Percentiles rank a stretch among this genome's conserved stretches.
These are phyloP conservation scores for Disparrhopalites patrizii DNA, from an alignment of 2,888 invertebrate species.

Conservation along the genomic window DNA sequence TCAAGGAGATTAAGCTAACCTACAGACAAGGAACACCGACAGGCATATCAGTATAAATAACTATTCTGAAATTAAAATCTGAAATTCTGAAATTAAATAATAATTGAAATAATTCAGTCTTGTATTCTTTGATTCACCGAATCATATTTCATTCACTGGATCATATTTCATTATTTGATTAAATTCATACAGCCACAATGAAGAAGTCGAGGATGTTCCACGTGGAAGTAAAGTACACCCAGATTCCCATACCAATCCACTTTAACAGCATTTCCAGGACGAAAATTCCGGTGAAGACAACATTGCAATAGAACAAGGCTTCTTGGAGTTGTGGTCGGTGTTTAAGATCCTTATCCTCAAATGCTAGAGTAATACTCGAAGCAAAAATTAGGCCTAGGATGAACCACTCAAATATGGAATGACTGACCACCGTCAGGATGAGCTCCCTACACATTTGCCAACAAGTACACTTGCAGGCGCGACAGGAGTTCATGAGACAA, in stretches of 20 bases:
- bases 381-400: slow-evolving; percentile 87
- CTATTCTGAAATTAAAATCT: too few species aligned
- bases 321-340: slow-evolving; percentile 69
- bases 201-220: slow-evolving; percentile 95
- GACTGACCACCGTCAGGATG: slow-evolving; percentile 61
- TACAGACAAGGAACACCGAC: too few species aligned
- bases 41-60: too few species aligned
- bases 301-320: slow-evolving; percentile 82
- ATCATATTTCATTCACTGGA: too few species aligned
- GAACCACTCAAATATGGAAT: slow-evolving; percentile 51
- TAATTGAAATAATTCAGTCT: too few species aligned
- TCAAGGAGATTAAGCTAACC: not conserved
- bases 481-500: not conserved
- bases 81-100: too few species aligned
- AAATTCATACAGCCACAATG: slow-evolving; percentile 75
- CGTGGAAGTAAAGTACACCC: slow-evolving; percentile 90
- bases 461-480: not conserved
- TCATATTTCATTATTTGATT: not conserved
- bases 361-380: slow-evolving; percentile 89
- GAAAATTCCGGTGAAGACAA: slow-evolving; percentile 85
- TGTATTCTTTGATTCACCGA: too few species aligned
- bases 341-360: slow-evolving; percentile 76
- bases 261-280: slow-evolving; percentile 91
- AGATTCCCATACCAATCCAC: slow-evolving; percentile 89
- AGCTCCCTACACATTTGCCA: slow-evolving; percentile 66